These are phyloP conservation scores for Lutjanus argentimaculatus DNA, from an alignment of 2,797 vertebrate genomes.

Conservation along the genomic window DNA sequence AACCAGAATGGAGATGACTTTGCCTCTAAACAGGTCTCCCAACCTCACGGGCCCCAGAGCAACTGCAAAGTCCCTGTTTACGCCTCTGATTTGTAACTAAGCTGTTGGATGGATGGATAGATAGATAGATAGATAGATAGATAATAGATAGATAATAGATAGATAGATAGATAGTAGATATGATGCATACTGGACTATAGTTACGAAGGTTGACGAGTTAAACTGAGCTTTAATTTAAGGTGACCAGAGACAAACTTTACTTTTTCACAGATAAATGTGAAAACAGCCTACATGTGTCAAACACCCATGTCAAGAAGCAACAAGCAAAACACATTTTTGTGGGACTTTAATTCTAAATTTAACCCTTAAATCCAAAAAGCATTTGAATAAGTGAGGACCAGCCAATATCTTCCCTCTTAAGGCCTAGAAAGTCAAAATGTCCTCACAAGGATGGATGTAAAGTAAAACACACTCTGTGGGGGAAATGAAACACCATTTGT, in stretches of 20 bases:
- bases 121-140: too few species aligned
- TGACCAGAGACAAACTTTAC: background rate
- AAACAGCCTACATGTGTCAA: background rate
- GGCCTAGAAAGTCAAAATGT: background rate
- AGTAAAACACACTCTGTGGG: background rate
- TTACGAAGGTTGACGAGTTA: background rate
- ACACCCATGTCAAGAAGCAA: background rate
- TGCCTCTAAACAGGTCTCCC: too few species aligned
- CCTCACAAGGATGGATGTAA: background rate
- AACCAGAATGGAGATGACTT: too few species aligned
- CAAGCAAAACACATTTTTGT: background rate
- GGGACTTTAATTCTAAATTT: background rate
- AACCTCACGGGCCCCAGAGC: too few species aligned
- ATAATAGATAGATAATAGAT: too few species aligned
- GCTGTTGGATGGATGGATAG: too few species aligned
- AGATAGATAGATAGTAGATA: too few species aligned
- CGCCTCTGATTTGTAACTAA: too few species aligned
- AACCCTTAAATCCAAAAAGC: background rate
- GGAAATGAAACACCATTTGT: slow-evolving; percentile 66
- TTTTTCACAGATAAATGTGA: background rate
- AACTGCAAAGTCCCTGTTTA: too few species aligned
- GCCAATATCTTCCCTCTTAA: background rate
- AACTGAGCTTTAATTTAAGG: background rate
- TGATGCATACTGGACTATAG: background rate
- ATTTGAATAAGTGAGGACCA: background rate